A percentile compares a stretch with the other conserved stretches of the same genome.
Evolutionary conservation across 2,113 vertebrate genomes (phyloP).

Genomic region (Cyrtonyx montezumae): DNA sequence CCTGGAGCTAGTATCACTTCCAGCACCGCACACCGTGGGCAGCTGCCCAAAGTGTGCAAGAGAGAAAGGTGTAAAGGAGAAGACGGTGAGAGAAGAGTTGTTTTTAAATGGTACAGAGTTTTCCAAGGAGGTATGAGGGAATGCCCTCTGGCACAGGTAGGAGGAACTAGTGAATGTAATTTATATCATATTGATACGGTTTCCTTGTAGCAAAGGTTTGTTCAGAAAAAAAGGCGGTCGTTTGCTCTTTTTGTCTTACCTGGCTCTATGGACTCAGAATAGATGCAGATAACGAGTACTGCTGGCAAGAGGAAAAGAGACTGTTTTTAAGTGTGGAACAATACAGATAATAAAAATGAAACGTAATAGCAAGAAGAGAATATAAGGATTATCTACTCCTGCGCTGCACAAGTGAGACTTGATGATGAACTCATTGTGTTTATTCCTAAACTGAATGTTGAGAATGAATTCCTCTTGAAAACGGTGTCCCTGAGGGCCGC

Average conservation of each 20-base stretch:
- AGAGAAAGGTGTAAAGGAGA: neutral
- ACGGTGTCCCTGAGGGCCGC: neutral
- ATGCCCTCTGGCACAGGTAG: constrained; percentile 1
- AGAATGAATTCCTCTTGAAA: neutral
- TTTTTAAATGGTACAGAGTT: neutral
- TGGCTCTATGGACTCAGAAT: neutral
- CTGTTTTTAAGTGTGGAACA: neutral
- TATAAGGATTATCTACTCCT: neutral
- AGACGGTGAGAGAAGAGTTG: neutral
- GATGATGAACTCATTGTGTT: neutral
- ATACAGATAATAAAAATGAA: neutral
- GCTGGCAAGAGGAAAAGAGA: neutral
- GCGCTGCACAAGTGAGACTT: neutral
- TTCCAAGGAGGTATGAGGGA: constrained; percentile 25
- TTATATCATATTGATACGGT: neutral
- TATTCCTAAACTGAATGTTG: neutral
- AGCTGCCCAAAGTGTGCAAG: neutral
- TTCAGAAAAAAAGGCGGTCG: neutral
- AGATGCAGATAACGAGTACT: neutral
- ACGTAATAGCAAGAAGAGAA: neutral
- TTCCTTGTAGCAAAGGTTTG: neutral
- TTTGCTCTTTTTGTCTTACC: constrained; percentile 20
- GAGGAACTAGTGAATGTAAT: neutral
- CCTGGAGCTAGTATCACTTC: neutral
- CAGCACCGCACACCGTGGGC: neutral